A percentile compares a stretch with the other conserved stretches of the same genome.
Evolutionary conservation across 2,888 invertebrate genomes (phyloP).

Genomic region (Hipparchia sbordonii): DNA sequence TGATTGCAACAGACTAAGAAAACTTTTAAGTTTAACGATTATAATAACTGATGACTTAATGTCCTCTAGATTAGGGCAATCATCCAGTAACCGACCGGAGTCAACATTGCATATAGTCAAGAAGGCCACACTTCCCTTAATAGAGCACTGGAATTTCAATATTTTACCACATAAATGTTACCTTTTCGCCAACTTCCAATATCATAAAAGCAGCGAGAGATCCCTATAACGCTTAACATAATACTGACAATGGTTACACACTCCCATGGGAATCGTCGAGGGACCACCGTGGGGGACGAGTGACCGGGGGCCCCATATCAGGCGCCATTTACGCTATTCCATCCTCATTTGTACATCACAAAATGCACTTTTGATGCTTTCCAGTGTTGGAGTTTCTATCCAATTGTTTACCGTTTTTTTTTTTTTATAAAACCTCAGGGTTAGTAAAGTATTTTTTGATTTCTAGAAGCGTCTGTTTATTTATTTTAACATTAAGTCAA

Average conservation of each 20-base stretch:
- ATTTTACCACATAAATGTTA: neutral
- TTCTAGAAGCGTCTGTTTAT: too few relatives aligned
- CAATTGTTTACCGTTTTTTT: neutral
- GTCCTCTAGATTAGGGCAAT: neutral
- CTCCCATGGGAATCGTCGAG: neutral
- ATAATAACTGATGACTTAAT: too few relatives aligned
- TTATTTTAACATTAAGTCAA: too few relatives aligned
- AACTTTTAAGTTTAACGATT: too few relatives aligned
- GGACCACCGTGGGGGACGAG: neutral
- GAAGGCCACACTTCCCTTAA: neutral
- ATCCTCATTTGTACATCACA: neutral
- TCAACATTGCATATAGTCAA: neutral
- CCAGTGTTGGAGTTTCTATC: neutral
- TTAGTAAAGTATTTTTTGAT: too few relatives aligned
- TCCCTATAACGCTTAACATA: neutral
- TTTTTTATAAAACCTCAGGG: neutral
- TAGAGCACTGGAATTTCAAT: neutral
- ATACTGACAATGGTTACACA: neutral
- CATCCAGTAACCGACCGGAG: neutral
- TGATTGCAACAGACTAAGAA: too few relatives aligned
- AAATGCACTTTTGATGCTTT: neutral
- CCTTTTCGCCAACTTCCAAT: neutral
- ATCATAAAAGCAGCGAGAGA: conserved; percentile 1
- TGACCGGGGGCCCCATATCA: neutral
- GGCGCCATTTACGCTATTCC: conserved; percentile 6